These are phyloP conservation scores for Salvelinus fontinalis DNA, from an alignment of 2,113 vertebrate species.

Conservation along the genomic window DNA sequence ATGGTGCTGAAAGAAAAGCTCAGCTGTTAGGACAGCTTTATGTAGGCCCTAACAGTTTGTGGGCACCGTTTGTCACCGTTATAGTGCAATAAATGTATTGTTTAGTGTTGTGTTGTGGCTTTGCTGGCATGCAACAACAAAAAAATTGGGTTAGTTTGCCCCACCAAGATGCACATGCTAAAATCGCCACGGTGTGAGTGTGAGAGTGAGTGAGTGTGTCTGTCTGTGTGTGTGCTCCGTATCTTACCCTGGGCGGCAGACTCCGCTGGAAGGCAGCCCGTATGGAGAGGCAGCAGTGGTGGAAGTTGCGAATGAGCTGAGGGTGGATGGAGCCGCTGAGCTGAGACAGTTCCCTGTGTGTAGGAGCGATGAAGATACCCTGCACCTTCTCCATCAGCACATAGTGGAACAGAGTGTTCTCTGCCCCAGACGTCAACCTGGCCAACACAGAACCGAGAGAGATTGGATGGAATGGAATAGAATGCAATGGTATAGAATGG, in stretches of 20 bases:
- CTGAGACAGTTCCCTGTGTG: conserved; percentile 84
- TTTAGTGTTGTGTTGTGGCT: too few species aligned
- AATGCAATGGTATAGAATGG: not conserved
- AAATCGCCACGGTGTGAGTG: not conserved
- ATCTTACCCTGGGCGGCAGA: conserved; percentile 76
- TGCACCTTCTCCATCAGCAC: conserved; percentile 88
- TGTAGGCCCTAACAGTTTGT: too few species aligned
- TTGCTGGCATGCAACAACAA: too few species aligned
- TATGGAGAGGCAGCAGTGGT: conserved; percentile 95
- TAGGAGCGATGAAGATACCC: conserved; percentile 93
- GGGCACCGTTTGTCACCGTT: too few species aligned
- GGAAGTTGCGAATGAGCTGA: conserved; percentile 90
- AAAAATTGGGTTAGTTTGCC: too few species aligned
- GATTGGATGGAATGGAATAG: not conserved
- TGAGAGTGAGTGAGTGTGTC: not conserved
- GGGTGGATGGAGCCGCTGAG: conserved; percentile 88
- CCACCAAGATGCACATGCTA: too few species aligned
- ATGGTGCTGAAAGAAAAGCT: too few species aligned
- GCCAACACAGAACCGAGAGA: not conserved
- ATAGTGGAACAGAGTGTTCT: conserved; percentile 96
- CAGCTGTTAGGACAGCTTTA: too few species aligned
- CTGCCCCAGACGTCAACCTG: conserved; percentile 88
- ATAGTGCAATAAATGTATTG: too few species aligned
- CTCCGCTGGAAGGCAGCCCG: conserved; percentile 86
- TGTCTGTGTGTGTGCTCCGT: not conserved